phyloP scores from a whole-genome alignment of 2,113 vertebrate species.

The Eubucco bourcierii region DNA sequence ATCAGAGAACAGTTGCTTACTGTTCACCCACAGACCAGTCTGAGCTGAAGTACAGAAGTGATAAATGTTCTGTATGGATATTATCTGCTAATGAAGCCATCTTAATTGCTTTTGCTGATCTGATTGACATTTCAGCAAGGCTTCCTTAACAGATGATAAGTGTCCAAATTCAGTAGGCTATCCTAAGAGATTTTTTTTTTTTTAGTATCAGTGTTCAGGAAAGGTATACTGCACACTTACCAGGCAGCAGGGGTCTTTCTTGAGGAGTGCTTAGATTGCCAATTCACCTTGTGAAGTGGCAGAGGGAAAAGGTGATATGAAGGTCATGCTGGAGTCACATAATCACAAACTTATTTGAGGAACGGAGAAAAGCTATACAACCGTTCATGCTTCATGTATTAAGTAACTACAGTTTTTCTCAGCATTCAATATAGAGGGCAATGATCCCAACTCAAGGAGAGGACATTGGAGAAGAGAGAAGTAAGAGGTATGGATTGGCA shows the following conservation, averaged over 20 bases:
- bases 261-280: background rate
- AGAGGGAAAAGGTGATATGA: background rate
- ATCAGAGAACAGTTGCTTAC: background rate
- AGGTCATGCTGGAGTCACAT: slow-evolving; percentile 5
- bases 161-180: background rate
- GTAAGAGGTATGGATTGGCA: background rate
- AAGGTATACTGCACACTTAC: background rate
- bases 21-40: background rate
- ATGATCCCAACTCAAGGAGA: background rate
- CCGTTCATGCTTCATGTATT: slow-evolving; percentile 22
- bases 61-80: background rate
- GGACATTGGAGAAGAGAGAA: background rate
- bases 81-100: slow-evolving; percentile 7
- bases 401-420: slow-evolving; percentile 11
- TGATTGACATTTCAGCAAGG: background rate
- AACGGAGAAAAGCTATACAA: background rate
- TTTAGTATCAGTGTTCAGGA: background rate
- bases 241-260: background rate
- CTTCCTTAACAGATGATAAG: background rate
- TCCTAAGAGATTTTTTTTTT: background rate
- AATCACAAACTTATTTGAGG: background rate
- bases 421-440: background rate
- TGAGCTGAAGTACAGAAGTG: background rate
- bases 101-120: background rate
- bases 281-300: slow-evolving; percentile 12